Evolutionary conservation across 2,797 vertebrate genomes (phyloP).

Genomic region (Craterocephalus amniculus): DNA sequence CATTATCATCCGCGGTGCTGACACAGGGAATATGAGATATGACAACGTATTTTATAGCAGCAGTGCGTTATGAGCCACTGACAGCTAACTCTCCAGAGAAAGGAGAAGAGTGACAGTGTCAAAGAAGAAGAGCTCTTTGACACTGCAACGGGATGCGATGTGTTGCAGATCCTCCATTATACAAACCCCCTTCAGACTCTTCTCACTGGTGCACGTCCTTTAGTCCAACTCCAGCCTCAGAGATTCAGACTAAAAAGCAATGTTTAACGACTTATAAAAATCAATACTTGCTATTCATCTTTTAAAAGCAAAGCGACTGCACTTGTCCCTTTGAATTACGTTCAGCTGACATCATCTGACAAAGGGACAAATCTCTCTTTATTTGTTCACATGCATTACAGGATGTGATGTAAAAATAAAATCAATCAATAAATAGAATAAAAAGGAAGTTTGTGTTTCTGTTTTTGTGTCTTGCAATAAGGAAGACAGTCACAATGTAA

Average conservation of each 20-base stretch:
- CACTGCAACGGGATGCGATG: slow-evolving; percentile 56
- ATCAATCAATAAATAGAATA: background rate
- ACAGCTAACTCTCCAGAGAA: slow-evolving; percentile 59
- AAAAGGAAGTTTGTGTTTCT: background rate
- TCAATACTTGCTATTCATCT: slow-evolving; percentile 76
- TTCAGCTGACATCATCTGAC: slow-evolving; percentile 54
- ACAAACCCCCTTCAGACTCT: slow-evolving; percentile 50
- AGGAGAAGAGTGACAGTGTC: slow-evolving; percentile 36
- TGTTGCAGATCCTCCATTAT: slow-evolving; percentile 64
- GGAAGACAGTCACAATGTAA: slow-evolving; percentile 1
- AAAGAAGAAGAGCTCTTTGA: slow-evolving; percentile 63
- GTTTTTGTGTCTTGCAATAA: background rate
- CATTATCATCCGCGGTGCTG: slow-evolving; percentile 76
- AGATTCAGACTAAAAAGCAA: slow-evolving; percentile 65
- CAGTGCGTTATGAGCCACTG: slow-evolving; percentile 64
- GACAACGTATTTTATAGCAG: slow-evolving; percentile 80
- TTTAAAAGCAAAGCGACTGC: slow-evolving; percentile 73
- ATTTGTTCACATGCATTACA: slow-evolving; percentile 19
- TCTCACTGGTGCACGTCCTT: slow-evolving; percentile 60
- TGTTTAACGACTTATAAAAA: slow-evolving; percentile 74
- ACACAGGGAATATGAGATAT: slow-evolving; percentile 80
- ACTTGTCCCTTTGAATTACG: slow-evolving; percentile 73
- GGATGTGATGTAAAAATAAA: slow-evolving; percentile 4
- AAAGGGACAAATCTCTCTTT: slow-evolving; percentile 40
- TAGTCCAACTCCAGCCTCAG: slow-evolving; percentile 52